Evolutionary conservation across 35 echinoderm and acorn worm genomes (phyloP).

Genomic region (Apostichopus japonicus): DNA sequence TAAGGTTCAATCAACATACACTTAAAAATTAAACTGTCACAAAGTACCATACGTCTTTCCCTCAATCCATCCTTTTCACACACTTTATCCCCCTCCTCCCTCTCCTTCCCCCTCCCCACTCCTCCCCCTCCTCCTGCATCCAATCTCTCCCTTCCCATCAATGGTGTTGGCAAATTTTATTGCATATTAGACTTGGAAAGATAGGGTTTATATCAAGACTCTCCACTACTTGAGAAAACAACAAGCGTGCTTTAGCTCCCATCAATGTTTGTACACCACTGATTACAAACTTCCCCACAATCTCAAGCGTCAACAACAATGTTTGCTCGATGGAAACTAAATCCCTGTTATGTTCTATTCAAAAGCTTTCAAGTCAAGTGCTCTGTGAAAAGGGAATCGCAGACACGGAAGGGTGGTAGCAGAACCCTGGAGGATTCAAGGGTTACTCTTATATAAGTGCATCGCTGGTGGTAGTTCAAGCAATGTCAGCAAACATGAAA

Average conservation of each 20-base stretch:
- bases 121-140: background rate
- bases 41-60: no score
- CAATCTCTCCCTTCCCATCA: no score
- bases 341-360: slow-evolving; percentile 34
- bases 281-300: slow-evolving; percentile 22
- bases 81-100: background rate
- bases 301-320: background rate
- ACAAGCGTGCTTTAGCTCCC: background rate
- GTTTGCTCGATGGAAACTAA: slow-evolving; percentile 31
- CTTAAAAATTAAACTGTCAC: no score
- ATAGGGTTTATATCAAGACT: background rate
- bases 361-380: slow-evolving; percentile 38
- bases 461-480: slow-evolving; percentile 24
- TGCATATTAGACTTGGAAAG: no score
- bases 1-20: no score
- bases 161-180: no score
- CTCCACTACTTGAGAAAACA: background rate
- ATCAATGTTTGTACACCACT: slow-evolving; percentile 9
- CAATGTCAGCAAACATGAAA: slow-evolving; percentile 5
- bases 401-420: background rate
- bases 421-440: background rate
- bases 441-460: background rate
- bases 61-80: no score
- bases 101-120: background rate
- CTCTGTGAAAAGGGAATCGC: background rate